These are phyloP conservation scores for Luffia ferchaultella DNA, from an alignment of 2,888 invertebrate species.

Conservation along the genomic window DNA sequence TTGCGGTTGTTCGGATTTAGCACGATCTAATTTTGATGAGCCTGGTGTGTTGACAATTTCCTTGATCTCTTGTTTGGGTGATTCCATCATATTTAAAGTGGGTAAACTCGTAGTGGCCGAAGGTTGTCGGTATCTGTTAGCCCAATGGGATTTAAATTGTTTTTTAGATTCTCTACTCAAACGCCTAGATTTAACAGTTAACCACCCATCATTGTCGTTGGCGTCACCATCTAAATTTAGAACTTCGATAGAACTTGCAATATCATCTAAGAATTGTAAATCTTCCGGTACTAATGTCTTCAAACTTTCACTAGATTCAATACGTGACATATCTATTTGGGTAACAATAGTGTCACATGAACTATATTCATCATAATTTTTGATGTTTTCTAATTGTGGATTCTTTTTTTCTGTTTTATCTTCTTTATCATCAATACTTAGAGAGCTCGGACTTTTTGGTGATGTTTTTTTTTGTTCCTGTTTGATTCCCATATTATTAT, in stretches of 20 bases:
- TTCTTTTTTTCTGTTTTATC: slow-evolving; percentile 32
- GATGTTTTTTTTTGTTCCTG: slow-evolving; percentile 34
- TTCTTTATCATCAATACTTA: slow-evolving; percentile 41
- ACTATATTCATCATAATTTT: slow-evolving; percentile 51
- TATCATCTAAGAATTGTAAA: slow-evolving; percentile 25
- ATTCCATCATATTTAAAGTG: slow-evolving; percentile 68
- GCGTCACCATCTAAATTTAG: slow-evolving; percentile 44
- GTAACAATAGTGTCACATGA: slow-evolving; percentile 66
- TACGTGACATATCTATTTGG: slow-evolving; percentile 47
- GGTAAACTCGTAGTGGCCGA: slow-evolving; percentile 85
- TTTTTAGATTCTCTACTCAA: slow-evolving; percentile 62
- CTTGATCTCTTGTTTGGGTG: slow-evolving; percentile 49
- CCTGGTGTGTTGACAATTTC: slow-evolving; percentile 28
- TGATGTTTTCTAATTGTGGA: slow-evolving; percentile 32
- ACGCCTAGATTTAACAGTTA: slow-evolving; percentile 83
- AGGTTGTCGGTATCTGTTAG: slow-evolving; percentile 81
- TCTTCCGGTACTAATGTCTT: slow-evolving; percentile 58
- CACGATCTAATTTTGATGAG: slow-evolving; percentile 37
- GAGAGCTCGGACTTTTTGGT: slow-evolving; percentile 30
- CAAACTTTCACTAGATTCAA: slow-evolving; percentile 57
- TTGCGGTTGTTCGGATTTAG: slow-evolving; percentile 48
- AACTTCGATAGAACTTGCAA: slow-evolving; percentile 54
- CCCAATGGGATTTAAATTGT: slow-evolving; percentile 74
- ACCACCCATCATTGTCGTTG: slow-evolving; percentile 80
- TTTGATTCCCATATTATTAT: slow-evolving; percentile 35